phyloP scores from a whole-genome alignment of 2,113 vertebrate genomes.

The Sturnus vulgaris region DNA sequence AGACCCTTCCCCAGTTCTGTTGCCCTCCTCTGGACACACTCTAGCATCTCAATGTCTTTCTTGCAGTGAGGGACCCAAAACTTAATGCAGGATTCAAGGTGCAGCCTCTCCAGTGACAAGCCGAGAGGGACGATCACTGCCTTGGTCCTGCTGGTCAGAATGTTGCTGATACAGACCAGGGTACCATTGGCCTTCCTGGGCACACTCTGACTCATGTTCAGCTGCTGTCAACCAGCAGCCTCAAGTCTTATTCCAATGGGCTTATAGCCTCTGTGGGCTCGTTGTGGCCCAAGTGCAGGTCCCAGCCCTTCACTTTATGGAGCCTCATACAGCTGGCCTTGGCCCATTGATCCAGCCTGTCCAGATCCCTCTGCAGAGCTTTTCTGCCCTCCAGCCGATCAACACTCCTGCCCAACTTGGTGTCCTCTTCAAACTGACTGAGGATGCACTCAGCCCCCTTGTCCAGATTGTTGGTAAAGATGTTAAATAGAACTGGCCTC shows the following conservation, averaged over 20 bases:
- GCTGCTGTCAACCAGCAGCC: neutral
- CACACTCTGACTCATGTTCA: neutral
- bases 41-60: neutral
- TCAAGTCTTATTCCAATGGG: neutral
- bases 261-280: neutral
- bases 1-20: neutral
- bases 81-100: neutral
- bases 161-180: neutral
- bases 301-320: neutral
- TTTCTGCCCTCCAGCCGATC: neutral
- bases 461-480: neutral
- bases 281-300: neutral
- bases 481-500: neutral
- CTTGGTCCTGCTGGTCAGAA: neutral
- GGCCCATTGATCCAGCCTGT: neutral
- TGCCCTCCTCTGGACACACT: neutral
- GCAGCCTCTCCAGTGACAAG: neutral
- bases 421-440: neutral
- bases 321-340: neutral
- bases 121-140: neutral
- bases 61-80: neutral
- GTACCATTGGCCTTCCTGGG: neutral
- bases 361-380: neutral
- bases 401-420: neutral
- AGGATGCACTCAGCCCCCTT: neutral